These are phyloP conservation scores for Drosophila truncata DNA, from an alignment of 1,140 invertebrate species.

Conservation along the genomic window DNA sequence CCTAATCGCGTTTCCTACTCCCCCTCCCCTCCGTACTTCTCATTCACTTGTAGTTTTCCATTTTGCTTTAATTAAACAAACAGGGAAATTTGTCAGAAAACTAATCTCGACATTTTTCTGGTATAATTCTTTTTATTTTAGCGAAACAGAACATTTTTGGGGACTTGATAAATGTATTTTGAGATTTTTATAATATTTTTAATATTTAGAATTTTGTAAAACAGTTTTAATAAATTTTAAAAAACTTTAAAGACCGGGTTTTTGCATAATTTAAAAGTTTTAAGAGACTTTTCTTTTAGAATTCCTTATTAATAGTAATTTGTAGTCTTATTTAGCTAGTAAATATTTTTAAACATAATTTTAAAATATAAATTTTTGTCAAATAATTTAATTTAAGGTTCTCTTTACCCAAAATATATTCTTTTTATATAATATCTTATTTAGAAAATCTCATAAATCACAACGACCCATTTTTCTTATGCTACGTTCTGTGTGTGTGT, in stretches of 20 bases:
- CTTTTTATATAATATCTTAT: neutral
- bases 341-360: neutral
- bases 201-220: neutral
- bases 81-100: conserved; percentile 15
- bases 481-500: conserved; percentile 9
- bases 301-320: neutral
- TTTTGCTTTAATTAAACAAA: conserved; percentile 13
- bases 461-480: conserved; percentile 6
- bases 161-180: neutral
- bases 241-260: neutral
- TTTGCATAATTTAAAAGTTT: neutral
- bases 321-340: neutral
- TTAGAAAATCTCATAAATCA: conserved; percentile 20
- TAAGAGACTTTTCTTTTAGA: neutral
- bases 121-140: neutral
- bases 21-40: neutral
- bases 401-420: neutral
- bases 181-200: neutral
- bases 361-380: neutral
- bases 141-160: neutral
- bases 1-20: conserved; percentile 2
- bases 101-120: neutral
- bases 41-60: neutral
- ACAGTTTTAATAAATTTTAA: neutral
- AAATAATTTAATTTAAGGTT: neutral